Percentiles rank a stretch among this genome's conserved stretches.
These are phyloP conservation scores for Aporophyla lueneburgensis DNA, from an alignment of 2,888 invertebrate genomes.

Conservation along the genomic window DNA sequence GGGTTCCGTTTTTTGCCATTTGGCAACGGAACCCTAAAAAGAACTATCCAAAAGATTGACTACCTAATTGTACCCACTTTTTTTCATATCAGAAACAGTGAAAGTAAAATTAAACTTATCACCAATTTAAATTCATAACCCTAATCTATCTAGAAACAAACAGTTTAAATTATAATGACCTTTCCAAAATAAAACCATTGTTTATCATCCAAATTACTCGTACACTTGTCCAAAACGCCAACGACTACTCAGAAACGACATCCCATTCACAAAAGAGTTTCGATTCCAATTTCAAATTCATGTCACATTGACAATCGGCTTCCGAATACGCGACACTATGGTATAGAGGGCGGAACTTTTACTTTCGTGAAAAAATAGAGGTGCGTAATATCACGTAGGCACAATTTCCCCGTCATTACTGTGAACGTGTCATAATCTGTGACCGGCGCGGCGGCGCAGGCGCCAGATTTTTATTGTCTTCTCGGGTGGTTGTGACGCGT, in stretches of 20 bases:
- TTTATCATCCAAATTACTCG: constrained; percentile 29
- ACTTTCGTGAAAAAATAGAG: constrained; percentile 81
- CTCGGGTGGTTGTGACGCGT: constrained; percentile 74
- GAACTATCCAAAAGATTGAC: too few species aligned
- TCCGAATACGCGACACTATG: constrained; percentile 83
- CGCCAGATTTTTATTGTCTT: constrained; percentile 87
- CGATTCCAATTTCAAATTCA: constrained; percentile 81
- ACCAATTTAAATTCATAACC: constrained; percentile 13
- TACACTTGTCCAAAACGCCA: constrained; percentile 62
- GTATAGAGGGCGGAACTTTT: constrained; percentile 80
- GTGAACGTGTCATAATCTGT: constrained; percentile 87
- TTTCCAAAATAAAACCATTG: constrained; percentile 17
- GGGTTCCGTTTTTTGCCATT: too few species aligned
- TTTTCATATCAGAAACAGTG: not conserved
- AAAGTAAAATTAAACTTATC: not conserved
- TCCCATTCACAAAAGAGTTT: constrained; percentile 62
- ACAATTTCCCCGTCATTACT: constrained; percentile 88
- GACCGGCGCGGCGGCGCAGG: constrained; percentile 82
- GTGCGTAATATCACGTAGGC: constrained; percentile 83
- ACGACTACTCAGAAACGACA: constrained; percentile 71
- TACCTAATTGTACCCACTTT: too few species aligned
- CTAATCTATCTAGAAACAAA: not conserved
- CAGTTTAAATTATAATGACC: constrained; percentile 18
- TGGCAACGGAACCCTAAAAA: too few species aligned
- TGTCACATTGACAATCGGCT: constrained; percentile 78